Evolutionary conservation across 2,113 vertebrate genomes (phyloP).

Genomic region (Sphaerodactylus townsendi): DNA sequence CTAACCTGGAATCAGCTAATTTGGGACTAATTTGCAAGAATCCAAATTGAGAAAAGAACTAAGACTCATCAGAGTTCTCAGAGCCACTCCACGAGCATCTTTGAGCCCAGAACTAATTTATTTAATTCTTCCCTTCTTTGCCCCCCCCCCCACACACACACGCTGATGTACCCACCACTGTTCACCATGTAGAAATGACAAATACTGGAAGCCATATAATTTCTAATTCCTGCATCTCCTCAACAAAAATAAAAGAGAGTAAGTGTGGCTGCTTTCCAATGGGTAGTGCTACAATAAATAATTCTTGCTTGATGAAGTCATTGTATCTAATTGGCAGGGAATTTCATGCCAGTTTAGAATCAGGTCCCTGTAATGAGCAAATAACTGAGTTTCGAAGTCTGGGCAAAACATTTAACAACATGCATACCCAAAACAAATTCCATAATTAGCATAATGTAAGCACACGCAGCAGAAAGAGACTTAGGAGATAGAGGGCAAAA

Average conservation of each 20-base stretch:
- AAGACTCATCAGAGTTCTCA: background rate
- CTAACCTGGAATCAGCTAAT: background rate
- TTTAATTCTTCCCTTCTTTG: background rate
- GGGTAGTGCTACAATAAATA: too few species aligned
- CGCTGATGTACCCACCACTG: background rate
- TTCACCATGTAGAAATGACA: background rate
- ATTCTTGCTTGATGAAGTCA: background rate
- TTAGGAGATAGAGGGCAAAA: background rate
- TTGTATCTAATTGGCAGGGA: background rate
- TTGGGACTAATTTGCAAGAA: background rate
- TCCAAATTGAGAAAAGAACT: background rate
- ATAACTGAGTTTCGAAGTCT: background rate
- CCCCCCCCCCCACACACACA: background rate
- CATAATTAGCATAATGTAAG: background rate
- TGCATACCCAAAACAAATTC: background rate
- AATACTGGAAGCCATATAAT: background rate
- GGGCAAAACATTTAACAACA: background rate
- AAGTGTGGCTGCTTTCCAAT: too few species aligned
- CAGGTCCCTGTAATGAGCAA: background rate
- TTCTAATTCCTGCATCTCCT: background rate
- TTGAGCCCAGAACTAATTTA: background rate
- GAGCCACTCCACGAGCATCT: background rate
- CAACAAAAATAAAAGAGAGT: background rate
- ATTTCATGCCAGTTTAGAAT: background rate
- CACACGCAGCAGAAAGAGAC: background rate